Percentiles rank a stretch among this genome's conserved stretches.
Evolutionary conservation across 35 echinoderm and acorn worm genomes (phyloP).

Genomic region (Hemicentrotus pulcherrimus): DNA sequence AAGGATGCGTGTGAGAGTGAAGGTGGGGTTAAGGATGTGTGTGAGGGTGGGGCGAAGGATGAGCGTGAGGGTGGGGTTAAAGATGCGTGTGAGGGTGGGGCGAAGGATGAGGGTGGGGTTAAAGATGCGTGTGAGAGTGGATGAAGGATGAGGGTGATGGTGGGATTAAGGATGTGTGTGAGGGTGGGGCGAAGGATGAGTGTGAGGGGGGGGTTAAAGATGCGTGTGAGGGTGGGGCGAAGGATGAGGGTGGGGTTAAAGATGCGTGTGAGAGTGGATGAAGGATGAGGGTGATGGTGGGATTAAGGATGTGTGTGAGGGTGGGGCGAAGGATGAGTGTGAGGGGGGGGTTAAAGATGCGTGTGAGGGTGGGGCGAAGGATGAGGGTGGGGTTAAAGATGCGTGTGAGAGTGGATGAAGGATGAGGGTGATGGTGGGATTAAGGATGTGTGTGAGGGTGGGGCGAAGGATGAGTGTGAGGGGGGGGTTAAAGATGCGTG

Average conservation of each 20-base stretch:
- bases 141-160: neutral
- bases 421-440: too few relatives aligned
- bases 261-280: neutral
- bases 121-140: too few relatives aligned
- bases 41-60: too few relatives aligned
- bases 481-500: too few relatives aligned
- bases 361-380: conserved; percentile 39
- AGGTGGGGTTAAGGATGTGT: too few relatives aligned
- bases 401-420: neutral
- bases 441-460: too few relatives aligned
- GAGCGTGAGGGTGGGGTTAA: too few relatives aligned
- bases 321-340: too few relatives aligned
- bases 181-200: neutral
- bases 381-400: neutral
- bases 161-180: neutral
- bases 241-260: neutral
- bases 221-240: neutral
- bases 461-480: neutral
- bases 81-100: too few relatives aligned
- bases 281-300: neutral
- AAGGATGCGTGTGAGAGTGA: neutral
- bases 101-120: neutral
- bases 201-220: too few relatives aligned
- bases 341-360: neutral
- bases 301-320: too few relatives aligned